Evolutionary conservation across 2,113 vertebrate species (phyloP), one percentile per base, ranked within the genome.

Genomic region (Empidonax alnorum): DNA sequence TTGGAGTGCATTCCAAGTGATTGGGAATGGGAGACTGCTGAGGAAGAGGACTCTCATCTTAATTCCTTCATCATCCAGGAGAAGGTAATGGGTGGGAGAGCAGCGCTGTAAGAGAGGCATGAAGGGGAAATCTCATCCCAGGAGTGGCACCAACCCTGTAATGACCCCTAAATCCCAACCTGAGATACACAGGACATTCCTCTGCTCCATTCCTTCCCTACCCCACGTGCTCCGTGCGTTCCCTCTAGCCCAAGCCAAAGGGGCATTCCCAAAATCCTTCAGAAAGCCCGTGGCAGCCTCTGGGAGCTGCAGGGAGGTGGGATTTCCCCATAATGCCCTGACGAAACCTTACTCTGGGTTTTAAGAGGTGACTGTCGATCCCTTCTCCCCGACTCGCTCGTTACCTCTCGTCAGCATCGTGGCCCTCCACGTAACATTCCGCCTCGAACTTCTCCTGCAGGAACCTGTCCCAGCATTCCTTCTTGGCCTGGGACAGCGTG

Each of bases 391-490:
- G 1, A 11, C 8, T 31, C 2, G 52, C 68, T 76, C 1, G 1
- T 96, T 98, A 99, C 99, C 99, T 99, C 89, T 98, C 98, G 44
- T 99, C 99, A 62, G 99, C 96, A 55, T 99, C 98, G 4, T 97
- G 97, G 33, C 97, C 98, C 71, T 98, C 98, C 21, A 99, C 91
- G 37, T 99, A 99, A 55, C 98, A 97, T 63, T 99, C 99, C 0
- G 99, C 98, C 17, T 98, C 98, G 47, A 99, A 98, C 46, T 99
- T 98, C 50, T 99, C 99, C 47, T 99, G 99, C 69, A 99, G 98
- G 96, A 99, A 99, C 81, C 99, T 97, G 96, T 99, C 99, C 99
- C 99, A 99, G 94, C 99, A 99, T 92, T 99, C 99, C 95, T 99
- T 99, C 98, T 99, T 99, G 21, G 99, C 99, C 93, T 99, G 99